Conservation (phyloP, 2,888 invertebrate genomes). For the Trichacis sp. region DNA sequence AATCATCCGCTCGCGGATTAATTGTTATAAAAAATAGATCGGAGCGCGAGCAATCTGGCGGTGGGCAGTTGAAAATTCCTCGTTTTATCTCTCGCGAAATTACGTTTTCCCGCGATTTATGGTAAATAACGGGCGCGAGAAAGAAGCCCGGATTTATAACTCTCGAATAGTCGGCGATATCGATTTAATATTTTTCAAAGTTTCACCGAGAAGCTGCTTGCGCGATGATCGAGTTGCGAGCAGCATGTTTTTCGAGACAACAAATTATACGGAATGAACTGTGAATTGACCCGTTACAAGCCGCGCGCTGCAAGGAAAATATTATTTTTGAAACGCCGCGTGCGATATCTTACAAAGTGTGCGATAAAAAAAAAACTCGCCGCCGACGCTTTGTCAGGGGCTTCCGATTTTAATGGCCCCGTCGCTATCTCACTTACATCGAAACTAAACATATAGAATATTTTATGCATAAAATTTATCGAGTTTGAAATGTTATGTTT, state of each 20-base stretch:
- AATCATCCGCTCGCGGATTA: slow-evolving; percentile 2
- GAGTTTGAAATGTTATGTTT: no score
- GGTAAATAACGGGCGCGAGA: slow-evolving; percentile 5
- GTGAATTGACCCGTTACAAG: no score
- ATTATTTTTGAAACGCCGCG: no score
- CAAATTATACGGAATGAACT: background rate
- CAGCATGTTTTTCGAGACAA: background rate
- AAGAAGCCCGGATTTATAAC: slow-evolving; percentile 3
- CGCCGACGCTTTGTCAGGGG: no score
- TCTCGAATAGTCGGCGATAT: background rate
- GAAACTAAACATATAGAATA: no score
- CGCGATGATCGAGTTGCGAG: no score
- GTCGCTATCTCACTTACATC: no score
- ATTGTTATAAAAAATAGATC: slow-evolving; percentile 12
- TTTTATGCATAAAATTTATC: no score
- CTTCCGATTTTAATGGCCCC: no score
- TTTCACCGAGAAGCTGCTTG: background rate
- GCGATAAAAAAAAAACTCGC: no score
- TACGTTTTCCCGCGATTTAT: slow-evolving; percentile 11
- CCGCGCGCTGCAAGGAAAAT: no score
- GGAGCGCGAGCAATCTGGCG: slow-evolving; percentile 7
- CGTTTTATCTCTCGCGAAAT: background rate
- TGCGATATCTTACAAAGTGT: no score
- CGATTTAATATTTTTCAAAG: slow-evolving; percentile 1
- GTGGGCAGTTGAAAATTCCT: slow-evolving; percentile 5